These are phyloP conservation scores for Lithobates sylvaticus DNA, from an alignment of 2,797 vertebrate genomes.

Conservation along the genomic window DNA sequence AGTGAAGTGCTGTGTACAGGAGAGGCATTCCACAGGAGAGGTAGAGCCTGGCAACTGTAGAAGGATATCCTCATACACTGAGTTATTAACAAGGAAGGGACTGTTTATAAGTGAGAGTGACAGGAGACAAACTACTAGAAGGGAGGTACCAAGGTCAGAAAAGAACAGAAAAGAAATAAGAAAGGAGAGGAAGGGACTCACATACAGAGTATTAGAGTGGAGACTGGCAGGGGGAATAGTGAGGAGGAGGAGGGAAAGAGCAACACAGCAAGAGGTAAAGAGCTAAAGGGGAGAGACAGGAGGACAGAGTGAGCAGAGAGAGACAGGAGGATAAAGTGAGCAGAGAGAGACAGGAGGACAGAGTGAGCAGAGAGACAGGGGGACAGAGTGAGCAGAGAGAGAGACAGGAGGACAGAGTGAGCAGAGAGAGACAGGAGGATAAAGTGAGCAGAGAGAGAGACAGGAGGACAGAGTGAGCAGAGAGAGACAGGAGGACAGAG, in stretches of 20 bases:
- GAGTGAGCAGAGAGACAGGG: background rate
- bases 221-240: constrained; percentile 40
- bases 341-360: constrained; percentile 4
- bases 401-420: too few relatives aligned
- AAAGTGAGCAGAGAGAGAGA: constrained; percentile 19
- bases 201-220: constrained; percentile 46
- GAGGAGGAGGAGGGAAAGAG: constrained; percentile 58
- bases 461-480: too few relatives aligned
- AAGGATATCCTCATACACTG: constrained; percentile 33
- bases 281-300: constrained; percentile 3
- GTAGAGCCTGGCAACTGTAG: constrained; percentile 42
- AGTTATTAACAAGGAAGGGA: constrained; percentile 17
- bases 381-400: too few relatives aligned
- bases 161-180: constrained; percentile 6
- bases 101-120: constrained; percentile 39
- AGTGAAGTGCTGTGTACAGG: constrained; percentile 24
- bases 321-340: too few relatives aligned
- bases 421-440: constrained; percentile 6
- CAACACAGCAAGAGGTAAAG: constrained; percentile 47
- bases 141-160: constrained; percentile 51
- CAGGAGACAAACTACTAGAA: constrained; percentile 17
- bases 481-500: too few relatives aligned
- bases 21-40: constrained; percentile 15
- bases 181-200: constrained; percentile 25
- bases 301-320: background rate